Base-by-base conservation (phyloP, 2,888 invertebrate species). In the Conops quadrifasciatus region DNA sequence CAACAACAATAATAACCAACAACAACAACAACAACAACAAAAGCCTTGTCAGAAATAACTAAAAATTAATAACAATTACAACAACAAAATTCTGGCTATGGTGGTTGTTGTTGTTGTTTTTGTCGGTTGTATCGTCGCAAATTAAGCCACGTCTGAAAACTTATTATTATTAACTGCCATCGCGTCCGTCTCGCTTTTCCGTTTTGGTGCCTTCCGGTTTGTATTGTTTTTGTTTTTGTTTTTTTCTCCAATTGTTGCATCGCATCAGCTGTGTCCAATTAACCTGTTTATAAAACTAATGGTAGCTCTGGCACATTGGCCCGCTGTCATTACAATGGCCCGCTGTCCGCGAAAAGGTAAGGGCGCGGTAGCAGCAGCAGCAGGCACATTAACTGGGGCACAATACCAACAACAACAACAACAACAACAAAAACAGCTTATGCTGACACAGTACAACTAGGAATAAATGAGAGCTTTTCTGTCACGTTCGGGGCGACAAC, bases 161-260 rank as follows among this genome's bases (percentile, higher is more conserved):
- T 62, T 62, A 19, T 36, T 60, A 19, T 36, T 60, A 5, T 58
- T 58, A 30, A 19, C 9, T 53, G 53, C 19, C 53, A n/a, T 53
- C 53, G 11, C 53, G 21, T 53, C 16, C 16, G 36, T 2, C 30
- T 16, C 16, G 49, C 13, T 49, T 16, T 59, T 59, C 53, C 53
- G 53, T 16, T 53, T 24, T 11, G 9, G 1, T 26, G 28, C 11
- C 26, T 21, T 58, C 58, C 28, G 58, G 5, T 53, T 53, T 24
- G 53, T 9, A 15, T 53, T 36, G 5, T 4, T 36, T 36, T 36
- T 36, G 4, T 9, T 36, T 36, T 36, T 49, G 49, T 49, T 49
- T 49, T 49, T 36, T 36, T 36, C 11, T 11, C 11, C 3, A n/a
- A 36, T 36, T 36, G 36, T 36, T 49, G 21, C 19, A 9, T 53